Evolutionary conservation across 2,888 invertebrate species (phyloP), one percentile per base, ranked within the genome.

Genomic region (Cylindroiulus punctatus): DNA sequence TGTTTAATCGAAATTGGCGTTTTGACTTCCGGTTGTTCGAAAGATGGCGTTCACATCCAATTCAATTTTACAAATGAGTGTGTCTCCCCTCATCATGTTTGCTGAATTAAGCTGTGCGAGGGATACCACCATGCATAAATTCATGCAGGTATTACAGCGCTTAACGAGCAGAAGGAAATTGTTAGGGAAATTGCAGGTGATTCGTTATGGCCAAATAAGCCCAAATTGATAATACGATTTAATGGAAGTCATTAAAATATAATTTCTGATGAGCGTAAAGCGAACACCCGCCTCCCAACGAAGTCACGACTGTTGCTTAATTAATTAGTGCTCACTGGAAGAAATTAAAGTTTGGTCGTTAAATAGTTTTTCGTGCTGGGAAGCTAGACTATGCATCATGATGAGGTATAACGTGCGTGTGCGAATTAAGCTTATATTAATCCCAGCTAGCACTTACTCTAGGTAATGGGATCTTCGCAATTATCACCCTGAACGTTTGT

Each of bases 171-270:
- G 30, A 30, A 76, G 26, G 76, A 76, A 30, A 76, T 76, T 76
- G 30, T 76, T 76, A 76, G 26, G 76, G 76, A 76, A 76, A 76
- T 76, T 76, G 76, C 76, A 76, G 76, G 76, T 76, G 76, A 76
- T 76, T 76, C 14, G 76, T 12, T 30, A 76, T 76, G 76, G 76
- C 76, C 30, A 76, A 76, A 76, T 76, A 76, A 76, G 22, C 76
- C 76, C 76, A 76, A 76, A 76, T 76, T 76, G 76, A 30, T 76
- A 76, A 76, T 76, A 30, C 76, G 30, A 76, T 76, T 76, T 76
- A 76, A 76, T 76, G 76, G 14, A 76, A 30, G 76, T 14, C 76
- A 76, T 76, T 76, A 76, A 30, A 76, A 65, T 30, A 76, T 76
- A 76, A 76, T 76, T 76, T 76, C 76, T 30, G 76, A 76, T 76